Percentiles rank a stretch among this genome's conserved stretches.
These are phyloP conservation scores for Oligia latruncula DNA, from an alignment of 2,888 invertebrate genomes.

Conservation along the genomic window DNA sequence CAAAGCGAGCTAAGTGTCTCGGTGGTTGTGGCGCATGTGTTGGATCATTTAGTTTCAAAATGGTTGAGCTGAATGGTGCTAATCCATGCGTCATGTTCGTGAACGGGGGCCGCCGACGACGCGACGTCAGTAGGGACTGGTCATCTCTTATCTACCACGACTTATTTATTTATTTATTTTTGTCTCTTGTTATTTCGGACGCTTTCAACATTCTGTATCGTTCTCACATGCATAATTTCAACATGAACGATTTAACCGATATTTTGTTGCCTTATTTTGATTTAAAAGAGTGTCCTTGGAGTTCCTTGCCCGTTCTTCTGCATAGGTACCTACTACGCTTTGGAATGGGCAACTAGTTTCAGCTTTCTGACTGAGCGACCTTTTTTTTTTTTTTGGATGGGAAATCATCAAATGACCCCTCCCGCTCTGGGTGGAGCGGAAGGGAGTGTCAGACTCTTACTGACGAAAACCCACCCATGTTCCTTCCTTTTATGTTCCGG, in stretches of 20 bases:
- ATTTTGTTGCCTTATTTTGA: background rate
- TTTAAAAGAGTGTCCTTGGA: background rate
- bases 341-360: background rate
- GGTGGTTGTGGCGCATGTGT: too few relatives aligned
- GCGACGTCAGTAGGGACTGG: background rate
- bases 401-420: too few relatives aligned
- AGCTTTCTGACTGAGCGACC: background rate
- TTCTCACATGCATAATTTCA: background rate
- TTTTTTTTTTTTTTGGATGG: too few relatives aligned
- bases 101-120: background rate
- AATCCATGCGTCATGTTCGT: background rate
- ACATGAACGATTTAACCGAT: background rate
- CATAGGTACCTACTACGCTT: background rate
- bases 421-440: too few relatives aligned
- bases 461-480: too few relatives aligned
- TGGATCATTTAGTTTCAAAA: too few relatives aligned
- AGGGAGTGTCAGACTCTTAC: too few relatives aligned
- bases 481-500: too few relatives aligned
- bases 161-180: background rate
- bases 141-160: background rate
- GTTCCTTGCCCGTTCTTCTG: background rate
- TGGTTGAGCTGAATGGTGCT: too few relatives aligned
- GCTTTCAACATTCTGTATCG: background rate
- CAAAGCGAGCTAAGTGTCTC: background rate
- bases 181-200: background rate